These are phyloP conservation scores for Salvelinus sp. DNA, from an alignment of 2,113 vertebrate species.

Conservation along the genomic window DNA sequence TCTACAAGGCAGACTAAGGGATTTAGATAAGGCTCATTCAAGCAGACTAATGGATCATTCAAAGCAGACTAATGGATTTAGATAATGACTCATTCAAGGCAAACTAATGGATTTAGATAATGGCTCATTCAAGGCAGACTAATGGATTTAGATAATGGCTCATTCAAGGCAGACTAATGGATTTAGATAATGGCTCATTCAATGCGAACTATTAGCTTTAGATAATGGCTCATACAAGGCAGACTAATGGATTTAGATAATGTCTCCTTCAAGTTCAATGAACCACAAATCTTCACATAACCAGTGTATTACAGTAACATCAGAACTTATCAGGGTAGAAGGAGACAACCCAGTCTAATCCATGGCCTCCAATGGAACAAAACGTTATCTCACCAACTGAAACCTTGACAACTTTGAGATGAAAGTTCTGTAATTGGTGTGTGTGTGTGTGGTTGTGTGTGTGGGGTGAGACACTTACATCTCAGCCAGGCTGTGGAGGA, in stretches of 20 bases:
- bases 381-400: not conserved
- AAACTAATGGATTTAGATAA: too few species aligned
- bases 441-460: not conserved
- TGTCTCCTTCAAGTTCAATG: not conserved
- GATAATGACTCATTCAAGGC: not conserved
- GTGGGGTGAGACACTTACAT: slow-evolving; percentile 79
- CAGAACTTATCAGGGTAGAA: not conserved
- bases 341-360: not conserved
- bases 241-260: too few species aligned
- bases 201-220: too few species aligned
- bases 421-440: not conserved
- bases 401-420: slow-evolving; percentile 1
- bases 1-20: too few species aligned
- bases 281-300: not conserved
- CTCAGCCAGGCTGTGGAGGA: slow-evolving; percentile 82
- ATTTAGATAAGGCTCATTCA: too few species aligned
- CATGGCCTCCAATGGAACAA: slow-evolving; percentile 1
- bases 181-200: too few species aligned
- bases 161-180: too few species aligned
- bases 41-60: too few species aligned
- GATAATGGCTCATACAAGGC: too few species aligned
- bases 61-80: not conserved
- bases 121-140: too few species aligned
- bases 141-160: too few species aligned
- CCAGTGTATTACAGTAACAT: too few species aligned